Conservation (phyloP, 2,888 invertebrate genomes). For the Sthenelais limicola region DNA sequence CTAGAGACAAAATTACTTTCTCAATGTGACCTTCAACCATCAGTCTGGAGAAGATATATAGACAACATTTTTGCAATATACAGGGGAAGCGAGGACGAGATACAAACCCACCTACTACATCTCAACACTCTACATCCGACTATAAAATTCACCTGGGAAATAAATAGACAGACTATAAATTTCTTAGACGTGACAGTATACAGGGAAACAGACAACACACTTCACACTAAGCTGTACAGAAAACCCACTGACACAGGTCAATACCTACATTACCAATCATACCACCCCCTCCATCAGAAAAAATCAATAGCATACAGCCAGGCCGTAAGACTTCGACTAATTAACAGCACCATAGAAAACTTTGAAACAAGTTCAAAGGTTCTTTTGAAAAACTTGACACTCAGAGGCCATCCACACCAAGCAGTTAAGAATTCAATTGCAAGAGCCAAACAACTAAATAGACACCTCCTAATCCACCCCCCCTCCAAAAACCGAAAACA, state of each 20-base stretch:
- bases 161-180: neutral
- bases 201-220: neutral
- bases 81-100: conserved; percentile 12
- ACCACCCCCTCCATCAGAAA: conserved; percentile 11
- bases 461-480: neutral
- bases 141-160: conserved; percentile 6
- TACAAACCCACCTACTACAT: neutral
- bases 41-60: conserved; percentile 44
- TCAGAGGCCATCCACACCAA: neutral
- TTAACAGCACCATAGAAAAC: neutral
- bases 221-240: neutral
- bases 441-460: too few relatives aligned
- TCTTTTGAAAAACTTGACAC: neutral
- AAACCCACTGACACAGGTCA: conserved; percentile 13
- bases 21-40: conserved; percentile 18
- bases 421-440: too few relatives aligned
- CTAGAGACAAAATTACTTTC: conserved; percentile 43
- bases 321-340: neutral
- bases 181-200: conserved; percentile 19
- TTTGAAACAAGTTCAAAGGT: neutral
- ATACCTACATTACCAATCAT: neutral
- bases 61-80: conserved; percentile 49
- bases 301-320: neutral
- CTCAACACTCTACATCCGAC: neutral
- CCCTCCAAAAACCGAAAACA: too few relatives aligned